Evolutionary conservation across 2,113 vertebrate species (phyloP).

Genomic region (Origma solitaria): DNA sequence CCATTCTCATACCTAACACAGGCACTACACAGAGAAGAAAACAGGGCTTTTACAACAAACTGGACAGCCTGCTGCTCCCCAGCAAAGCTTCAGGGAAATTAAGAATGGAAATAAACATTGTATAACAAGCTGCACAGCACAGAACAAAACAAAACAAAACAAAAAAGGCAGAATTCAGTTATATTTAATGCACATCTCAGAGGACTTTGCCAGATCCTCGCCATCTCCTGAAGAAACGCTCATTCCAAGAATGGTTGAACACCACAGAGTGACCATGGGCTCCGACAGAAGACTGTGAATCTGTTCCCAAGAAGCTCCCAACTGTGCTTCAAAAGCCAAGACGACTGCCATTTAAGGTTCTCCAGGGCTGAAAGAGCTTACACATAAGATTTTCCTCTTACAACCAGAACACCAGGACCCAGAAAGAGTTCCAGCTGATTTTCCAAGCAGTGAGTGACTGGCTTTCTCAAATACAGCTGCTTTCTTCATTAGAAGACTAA

Average conservation of each 20-base stretch:
- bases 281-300: neutral
- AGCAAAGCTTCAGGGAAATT: neutral
- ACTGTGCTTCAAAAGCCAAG: conserved; percentile 20
- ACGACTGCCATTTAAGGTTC: conserved; percentile 50
- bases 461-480: conserved; percentile 71
- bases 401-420: conserved; percentile 59
- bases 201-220: neutral
- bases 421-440: conserved; percentile 62
- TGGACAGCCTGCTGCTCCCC: neutral
- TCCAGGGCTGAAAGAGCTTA: conserved; percentile 25
- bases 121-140: neutral
- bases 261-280: neutral
- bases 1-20: neutral
- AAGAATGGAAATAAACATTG: neutral
- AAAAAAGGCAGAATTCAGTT: neutral
- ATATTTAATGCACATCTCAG: neutral
- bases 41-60: neutral
- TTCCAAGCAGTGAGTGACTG: conserved; percentile 57
- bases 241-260: neutral
- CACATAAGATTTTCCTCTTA: conserved; percentile 32
- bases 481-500: conserved; percentile 75
- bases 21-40: neutral
- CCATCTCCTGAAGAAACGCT: neutral
- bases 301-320: conserved; percentile 24
- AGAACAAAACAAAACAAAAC: neutral